Percentiles rank a stretch among this genome's conserved stretches.
Evolutionary conservation across 2,797 vertebrate species (phyloP).

Genomic region (Megalops cyprinoides): DNA sequence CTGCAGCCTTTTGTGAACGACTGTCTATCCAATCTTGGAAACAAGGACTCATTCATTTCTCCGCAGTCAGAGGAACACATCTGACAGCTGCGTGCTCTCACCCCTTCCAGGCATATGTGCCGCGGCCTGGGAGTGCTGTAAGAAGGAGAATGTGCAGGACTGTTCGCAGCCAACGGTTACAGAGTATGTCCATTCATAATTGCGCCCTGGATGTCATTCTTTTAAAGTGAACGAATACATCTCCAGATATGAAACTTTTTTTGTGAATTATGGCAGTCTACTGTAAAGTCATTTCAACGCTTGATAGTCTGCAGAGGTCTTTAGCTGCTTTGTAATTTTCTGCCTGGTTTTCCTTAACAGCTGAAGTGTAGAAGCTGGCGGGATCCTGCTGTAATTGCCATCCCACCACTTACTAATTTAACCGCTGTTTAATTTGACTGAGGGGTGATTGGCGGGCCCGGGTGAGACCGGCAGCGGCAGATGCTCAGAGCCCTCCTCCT

Average conservation of each 20-base stretch:
- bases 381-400: conserved; percentile 32
- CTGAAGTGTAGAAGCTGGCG: conserved; percentile 4
- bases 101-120: not conserved
- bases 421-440: conserved; percentile 19
- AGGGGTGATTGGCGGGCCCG: not conserved
- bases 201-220: not conserved
- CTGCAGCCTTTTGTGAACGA: not conserved
- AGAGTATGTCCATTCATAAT: not conserved
- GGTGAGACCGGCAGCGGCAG: not conserved
- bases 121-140: not conserved
- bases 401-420: conserved; percentile 24
- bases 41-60: not conserved
- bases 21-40: not conserved
- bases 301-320: conserved; percentile 10
- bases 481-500: not conserved
- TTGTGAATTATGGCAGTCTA: not conserved
- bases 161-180: not conserved
- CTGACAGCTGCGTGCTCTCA: not conserved
- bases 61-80: not conserved
- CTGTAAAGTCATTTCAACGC: conserved; percentile 17
- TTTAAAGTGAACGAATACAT: not conserved
- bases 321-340: conserved; percentile 23
- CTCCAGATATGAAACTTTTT: not conserved
- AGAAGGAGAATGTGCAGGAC: not conserved
- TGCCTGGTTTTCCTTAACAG: conserved; percentile 20